Evolutionary conservation across 2,888 invertebrate genomes (phyloP), one percentile per base, ranked within the genome.

Genomic region (Parochlus steinenii): DNA sequence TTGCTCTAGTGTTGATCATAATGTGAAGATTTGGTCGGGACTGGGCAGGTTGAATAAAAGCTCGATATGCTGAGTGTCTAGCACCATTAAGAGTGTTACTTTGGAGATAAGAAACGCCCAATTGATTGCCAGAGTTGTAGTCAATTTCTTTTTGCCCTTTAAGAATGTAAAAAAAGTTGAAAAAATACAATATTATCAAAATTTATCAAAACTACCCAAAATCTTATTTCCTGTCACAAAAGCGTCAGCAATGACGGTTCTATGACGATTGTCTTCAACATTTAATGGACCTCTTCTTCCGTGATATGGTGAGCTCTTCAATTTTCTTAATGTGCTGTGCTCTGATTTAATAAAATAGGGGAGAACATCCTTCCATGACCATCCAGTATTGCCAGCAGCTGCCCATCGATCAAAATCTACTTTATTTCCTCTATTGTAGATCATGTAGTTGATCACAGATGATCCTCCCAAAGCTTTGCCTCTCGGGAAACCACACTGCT

Each of bases 371-470:
- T 60, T 47, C 46, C 71, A 73, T 2, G 75, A 66, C 83, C 83
- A 83, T 27, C 80, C 80, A 4, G 62, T 58, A 48, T 80, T 81
- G 3, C 81, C 82, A 11, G 64, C 62, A 0, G 56, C 61, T 1
- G 68, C 71, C 71, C 85, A 53, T 46, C 64, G 58, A 47, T 85
- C 74, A 57, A 77, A 85, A 48, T 85, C 80, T 6, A 61, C 55
- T 20, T 19, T 19, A 44, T 77, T 69, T 6, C 83, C 83, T 34
- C 83, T 64, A 6, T 79, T 73, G 53, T 82, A 81, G 41, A 78
- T 68, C 72, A 73, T 72, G 45, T 65, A 70, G 48, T 74, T 73
- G 23, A 74, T 63, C 28, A 68, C 63, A 39, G 67, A 67, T 2
- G 65, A 61, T 3, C 72, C 72, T 1, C 72, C 72, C 1, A 73